phyloP scores from a whole-genome alignment of 2,888 invertebrate genomes.

The Lagria hirta region DNA sequence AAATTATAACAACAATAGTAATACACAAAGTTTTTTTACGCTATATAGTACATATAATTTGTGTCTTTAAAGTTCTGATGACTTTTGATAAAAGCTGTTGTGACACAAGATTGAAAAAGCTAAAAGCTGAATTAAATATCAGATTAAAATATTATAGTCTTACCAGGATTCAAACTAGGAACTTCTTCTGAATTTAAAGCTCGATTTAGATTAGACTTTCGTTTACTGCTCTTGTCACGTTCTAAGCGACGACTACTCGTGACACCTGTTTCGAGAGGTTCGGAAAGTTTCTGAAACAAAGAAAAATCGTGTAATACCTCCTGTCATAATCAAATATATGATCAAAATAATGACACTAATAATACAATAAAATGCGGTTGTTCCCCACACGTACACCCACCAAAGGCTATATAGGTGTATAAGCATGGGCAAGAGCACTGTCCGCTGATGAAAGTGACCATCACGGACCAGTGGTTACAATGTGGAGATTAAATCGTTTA shows the following conservation, averaged over 20 bases:
- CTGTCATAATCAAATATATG: too few relatives aligned
- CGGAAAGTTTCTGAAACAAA: conserved; percentile 32
- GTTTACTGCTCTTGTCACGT: conserved; percentile 66
- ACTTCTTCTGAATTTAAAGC: conserved; percentile 56
- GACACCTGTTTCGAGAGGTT: conserved; percentile 18
- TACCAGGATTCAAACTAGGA: conserved; percentile 27
- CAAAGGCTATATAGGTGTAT: too few relatives aligned
- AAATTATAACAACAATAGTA: too few relatives aligned
- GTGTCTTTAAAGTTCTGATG: too few relatives aligned
- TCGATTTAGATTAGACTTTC: conserved; percentile 67
- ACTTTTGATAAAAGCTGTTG: not conserved
- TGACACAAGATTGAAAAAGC: not conserved
- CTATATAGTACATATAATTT: too few relatives aligned
- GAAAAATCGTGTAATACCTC: conserved; percentile 11
- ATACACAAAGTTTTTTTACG: too few relatives aligned
- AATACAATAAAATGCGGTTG: conserved; percentile 7
- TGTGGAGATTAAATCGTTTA: conserved; percentile 24
- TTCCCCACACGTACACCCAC: conserved; percentile 24
- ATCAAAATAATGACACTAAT: not conserved
- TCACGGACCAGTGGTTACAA: conserved; percentile 37
- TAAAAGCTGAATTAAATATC: not conserved
- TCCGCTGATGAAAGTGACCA: conserved; percentile 33
- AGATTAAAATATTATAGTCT: too few relatives aligned
- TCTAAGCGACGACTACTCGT: conserved; percentile 42
- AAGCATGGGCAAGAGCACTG: conserved; percentile 24